Base-by-base conservation (phyloP, 2,888 invertebrate genomes). In the Pyrocoelia pectoralis region DNA sequence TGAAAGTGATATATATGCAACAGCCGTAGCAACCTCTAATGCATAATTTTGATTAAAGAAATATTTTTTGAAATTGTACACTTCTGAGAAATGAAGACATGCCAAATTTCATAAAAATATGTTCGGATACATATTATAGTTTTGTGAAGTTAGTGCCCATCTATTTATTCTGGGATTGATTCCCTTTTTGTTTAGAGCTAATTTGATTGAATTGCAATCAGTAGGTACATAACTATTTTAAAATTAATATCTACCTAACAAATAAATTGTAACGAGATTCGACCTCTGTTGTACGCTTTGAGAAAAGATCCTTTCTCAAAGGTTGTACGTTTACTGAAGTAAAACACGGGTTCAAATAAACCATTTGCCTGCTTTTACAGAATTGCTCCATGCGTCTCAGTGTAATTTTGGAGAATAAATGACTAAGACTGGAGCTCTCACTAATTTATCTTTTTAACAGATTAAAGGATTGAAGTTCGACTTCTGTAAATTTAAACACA, bases 261-360 rank as follows among this genome's bases (percentile, higher is more conserved):
- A 51, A 65, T 76, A 77, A 38, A 76, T 54, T 0, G 69, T 52
- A 51, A 77, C 77, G 12, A 73, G 52, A 13, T 72, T 48, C 6
- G 77, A 19, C 0, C 77, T 5, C 78, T 40, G 51, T 78, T 76
- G 58, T 72, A 79, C 61, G 75, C 76, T 54, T 77, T 74, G 38
- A 74, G 76, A 24, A 67, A 72, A 0, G 70, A 61, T 64, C 76
- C 76, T 0, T 48, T 18, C 0, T 70, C 70, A n/a, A n/a, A n/a
- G 1, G 71, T 74, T 0, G 76, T 73, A 19, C 72, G 65, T 55
- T 75, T 74, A 5, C 74, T 75, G 69, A 75, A 77, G 61, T 74
- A 77, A 51, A 75, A 76, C 0, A 78, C 59, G 0, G 76, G 76
- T 19, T 78, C 74, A 18, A 76, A 67, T 33, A 67, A 65, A 3